Percentiles rank a stretch among this genome's conserved stretches.
phyloP scores from a whole-genome alignment of 2,888 invertebrate genomes.

The Parelbella ahira region DNA sequence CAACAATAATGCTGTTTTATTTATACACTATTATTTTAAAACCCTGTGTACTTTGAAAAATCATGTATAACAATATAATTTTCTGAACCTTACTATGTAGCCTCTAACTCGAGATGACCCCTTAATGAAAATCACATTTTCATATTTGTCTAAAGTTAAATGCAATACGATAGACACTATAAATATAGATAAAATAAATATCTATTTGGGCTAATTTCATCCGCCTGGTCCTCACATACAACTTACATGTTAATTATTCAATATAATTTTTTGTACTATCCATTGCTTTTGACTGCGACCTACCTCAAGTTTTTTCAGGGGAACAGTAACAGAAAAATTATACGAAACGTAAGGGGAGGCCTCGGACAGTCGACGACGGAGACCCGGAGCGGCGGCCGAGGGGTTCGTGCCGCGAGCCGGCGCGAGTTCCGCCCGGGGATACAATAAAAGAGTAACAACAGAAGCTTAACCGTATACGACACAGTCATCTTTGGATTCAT shows the following conservation, averaged over 20 bases:
- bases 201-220: constrained; percentile 63
- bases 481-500: constrained; percentile 68
- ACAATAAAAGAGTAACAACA: constrained; percentile 53
- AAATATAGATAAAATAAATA: constrained; percentile 71
- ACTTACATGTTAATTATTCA: constrained; percentile 67
- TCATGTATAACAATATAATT: constrained; percentile 28
- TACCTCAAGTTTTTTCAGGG: constrained; percentile 21
- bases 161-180: constrained; percentile 63
- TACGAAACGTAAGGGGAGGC: constrained; percentile 27
- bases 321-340: constrained; percentile 26
- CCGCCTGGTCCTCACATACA: constrained; percentile 72
- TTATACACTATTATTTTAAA: constrained; percentile 19
- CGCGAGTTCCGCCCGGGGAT: constrained; percentile 24
- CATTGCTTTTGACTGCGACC: constrained; percentile 49
- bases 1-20: no score
- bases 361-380: constrained; percentile 17
- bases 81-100: constrained; percentile 42
- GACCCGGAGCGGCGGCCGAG: constrained; percentile 8
- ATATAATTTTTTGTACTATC: constrained; percentile 73
- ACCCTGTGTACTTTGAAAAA: constrained; percentile 10
- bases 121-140: constrained; percentile 59
- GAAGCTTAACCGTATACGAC: constrained; percentile 61
- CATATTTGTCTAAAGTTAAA: constrained; percentile 62
- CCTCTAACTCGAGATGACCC: constrained; percentile 46
- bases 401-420: no score